A percentile compares a stretch with the other conserved stretches of the same genome.
phyloP scores from a whole-genome alignment of 2,797 vertebrate species.

The Parauchenoglanis punctatus region DNA sequence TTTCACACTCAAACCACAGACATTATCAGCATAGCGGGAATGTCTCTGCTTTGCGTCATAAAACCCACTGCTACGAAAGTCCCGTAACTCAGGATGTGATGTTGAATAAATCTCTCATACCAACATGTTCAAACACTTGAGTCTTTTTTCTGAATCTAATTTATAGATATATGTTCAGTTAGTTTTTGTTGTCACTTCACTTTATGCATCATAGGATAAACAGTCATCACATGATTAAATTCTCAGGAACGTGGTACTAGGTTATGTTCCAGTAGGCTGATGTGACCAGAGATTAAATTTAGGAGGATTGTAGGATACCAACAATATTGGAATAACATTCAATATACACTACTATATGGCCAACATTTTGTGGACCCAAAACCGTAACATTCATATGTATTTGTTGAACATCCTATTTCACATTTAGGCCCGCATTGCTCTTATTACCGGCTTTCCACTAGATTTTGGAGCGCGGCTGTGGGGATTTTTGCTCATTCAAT shows the following conservation, averaged over 20 bases:
- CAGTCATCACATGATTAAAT: neutral
- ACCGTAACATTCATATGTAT: neutral
- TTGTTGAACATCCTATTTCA: neutral
- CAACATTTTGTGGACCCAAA: neutral
- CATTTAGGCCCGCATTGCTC: neutral
- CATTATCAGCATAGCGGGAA: neutral
- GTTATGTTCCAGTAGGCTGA: neutral
- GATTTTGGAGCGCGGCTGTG: neutral
- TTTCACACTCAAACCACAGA: conserved; percentile 12
- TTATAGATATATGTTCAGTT: neutral
- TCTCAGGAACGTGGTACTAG: neutral
- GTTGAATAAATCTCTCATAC: neutral
- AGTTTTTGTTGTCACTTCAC: neutral
- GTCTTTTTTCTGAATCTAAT: neutral
- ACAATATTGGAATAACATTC: neutral
- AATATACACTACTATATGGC: neutral
- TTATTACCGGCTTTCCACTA: neutral
- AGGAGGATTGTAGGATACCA: neutral
- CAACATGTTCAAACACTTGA: neutral
- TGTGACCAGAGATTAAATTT: neutral
- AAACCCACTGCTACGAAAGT: neutral
- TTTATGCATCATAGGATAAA: neutral
- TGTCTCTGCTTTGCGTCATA: neutral
- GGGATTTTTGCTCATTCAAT: neutral
- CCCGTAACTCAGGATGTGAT: neutral